Evolutionary conservation across 1,140 invertebrate genomes (phyloP), one percentile per base, ranked within the genome.

Genomic region (Ridgeia piscesae): DNA sequence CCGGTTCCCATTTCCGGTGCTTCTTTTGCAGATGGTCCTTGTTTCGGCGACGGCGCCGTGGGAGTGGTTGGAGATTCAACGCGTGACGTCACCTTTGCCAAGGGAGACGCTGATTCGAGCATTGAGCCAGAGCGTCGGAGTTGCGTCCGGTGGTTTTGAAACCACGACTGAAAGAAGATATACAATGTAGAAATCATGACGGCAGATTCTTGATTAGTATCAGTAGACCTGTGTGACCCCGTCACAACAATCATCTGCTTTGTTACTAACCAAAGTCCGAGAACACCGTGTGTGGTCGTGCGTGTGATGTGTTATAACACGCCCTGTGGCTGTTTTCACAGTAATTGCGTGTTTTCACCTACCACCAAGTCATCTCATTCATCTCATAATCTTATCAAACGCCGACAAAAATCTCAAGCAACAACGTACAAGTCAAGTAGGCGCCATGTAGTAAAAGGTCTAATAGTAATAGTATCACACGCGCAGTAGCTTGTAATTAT

Each of bases 101-200:
- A 9, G 2, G 58, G 58, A 42, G 42, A n/a, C n/a, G n/a, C n/a
- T n/a, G n/a, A n/a, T 50, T 50, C 48, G 8, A 11, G 48, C 48
- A 11, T 8, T 8, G 48, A 14, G 58, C 58, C 17, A 31, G 58
- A 27, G 58, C 58, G 58, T 77, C 58, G 58, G 58, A 77, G 58
- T 77, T 77, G 58, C 58, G 58, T 77, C 58, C 58, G 58, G 58
- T 77, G 58, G 58, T 77, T 77, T 77, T 77, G 58, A 77, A 77
- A 77, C 58, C 58, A 77, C 17, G 58, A 77, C 58, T 77, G 58
- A 2, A 77, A 77, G 2, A 77, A 77, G 27, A 77, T 77, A 0
- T 27, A 17, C 58, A 21, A 21, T 77, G 27, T 77, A 77, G 58
- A 77, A 77, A 6, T 0, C 14, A 77, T 21, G 58, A 4, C 27